Evolutionary conservation across 1,140 invertebrate genomes (phyloP), one percentile per base, ranked within the genome.

Genomic region (Lasioglossum baleicum): DNA sequence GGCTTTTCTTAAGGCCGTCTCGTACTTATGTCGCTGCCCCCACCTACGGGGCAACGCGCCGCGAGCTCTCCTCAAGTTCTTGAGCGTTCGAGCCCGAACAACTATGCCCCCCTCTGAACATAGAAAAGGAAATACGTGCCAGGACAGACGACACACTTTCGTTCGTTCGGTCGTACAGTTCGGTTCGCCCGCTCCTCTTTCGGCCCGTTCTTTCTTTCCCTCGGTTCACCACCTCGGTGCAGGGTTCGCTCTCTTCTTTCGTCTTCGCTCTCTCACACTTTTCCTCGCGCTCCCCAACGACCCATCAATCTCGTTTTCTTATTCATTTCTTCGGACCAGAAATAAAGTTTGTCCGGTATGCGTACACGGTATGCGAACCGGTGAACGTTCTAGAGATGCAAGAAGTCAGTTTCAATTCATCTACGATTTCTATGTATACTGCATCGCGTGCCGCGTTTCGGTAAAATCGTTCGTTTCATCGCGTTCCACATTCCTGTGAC

Each of bases 1-100:
- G 84, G 84, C 88, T 92, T 92, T 92, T 91, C 91, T 91, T 90
- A 91, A 91, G 87, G 86, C 86, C 87, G 88, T 89, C 86, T 87
- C 85, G 86, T 92, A 91, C 88, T 92, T 92, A 92, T 90, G 90
- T 88, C 82, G 86, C 83, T 83, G 84, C 88, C 91, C 91, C 91
- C 91, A 92, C 90, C 51, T 80, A 75, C 51, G 71, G 44, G 80
- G 53, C 67, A 69, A 70, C 83, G 74, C 56, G 78, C 63, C 31
- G 40, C 81, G 77, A 61, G 69, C 74, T 51, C 73, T 80, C 44
- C 63, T 82, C 76, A 40, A 44, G 56, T 65, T 72, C 53, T 67
- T 80, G 70, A 26, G 44, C 71, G 53, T 61, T 53, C 58, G 63
- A 35, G 53, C 64, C 73, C 76, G 69, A 86, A 79, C 71, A 75